Evolutionary conservation across 2,797 vertebrate genomes (phyloP).

Genomic region (Myoxocephalus aenaeus): DNA sequence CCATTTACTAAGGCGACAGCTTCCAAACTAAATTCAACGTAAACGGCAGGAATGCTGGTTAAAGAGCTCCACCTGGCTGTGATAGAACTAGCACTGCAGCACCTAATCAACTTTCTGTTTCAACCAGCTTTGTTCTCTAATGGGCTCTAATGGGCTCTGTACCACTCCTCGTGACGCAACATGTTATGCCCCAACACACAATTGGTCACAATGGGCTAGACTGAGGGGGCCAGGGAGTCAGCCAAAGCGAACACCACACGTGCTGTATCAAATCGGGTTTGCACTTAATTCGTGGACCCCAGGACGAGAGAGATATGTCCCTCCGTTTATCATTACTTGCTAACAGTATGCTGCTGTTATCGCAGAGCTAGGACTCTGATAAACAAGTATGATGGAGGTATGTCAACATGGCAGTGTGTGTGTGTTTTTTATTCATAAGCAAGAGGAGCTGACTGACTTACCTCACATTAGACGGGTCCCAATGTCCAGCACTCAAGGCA

Average conservation of each 20-base stretch:
- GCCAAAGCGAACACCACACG: not conserved
- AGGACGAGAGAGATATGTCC: slow-evolving; percentile 8
- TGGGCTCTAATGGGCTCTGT: slow-evolving; percentile 17
- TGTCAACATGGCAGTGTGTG: no score
- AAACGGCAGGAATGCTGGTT: slow-evolving; percentile 15
- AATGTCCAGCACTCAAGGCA: slow-evolving; percentile 17
- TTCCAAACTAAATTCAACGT: slow-evolving; percentile 12
- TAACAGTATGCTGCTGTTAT: not conserved
- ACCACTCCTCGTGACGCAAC: slow-evolving; percentile 2
- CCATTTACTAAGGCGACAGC: not conserved
- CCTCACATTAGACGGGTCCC: slow-evolving; percentile 41
- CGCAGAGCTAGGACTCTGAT: no score
- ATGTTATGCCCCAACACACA: slow-evolving; percentile 15
- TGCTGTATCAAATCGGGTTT: not conserved
- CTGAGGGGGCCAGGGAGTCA: slow-evolving; percentile 2
- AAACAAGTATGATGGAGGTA: no score
- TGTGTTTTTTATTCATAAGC: not conserved
- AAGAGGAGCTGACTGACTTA: slow-evolving; percentile 50
- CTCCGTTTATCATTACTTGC: not conserved
- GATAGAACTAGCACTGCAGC: slow-evolving; percentile 25
- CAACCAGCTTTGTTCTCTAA: slow-evolving; percentile 37
- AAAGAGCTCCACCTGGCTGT: slow-evolving; percentile 24
- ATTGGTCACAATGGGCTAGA: slow-evolving; percentile 14
- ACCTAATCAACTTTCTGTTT: slow-evolving; percentile 11
- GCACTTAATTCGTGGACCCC: not conserved